Base-by-base conservation (phyloP, 2,888 invertebrate genomes). In the Apomyelois bistriatella region DNA sequence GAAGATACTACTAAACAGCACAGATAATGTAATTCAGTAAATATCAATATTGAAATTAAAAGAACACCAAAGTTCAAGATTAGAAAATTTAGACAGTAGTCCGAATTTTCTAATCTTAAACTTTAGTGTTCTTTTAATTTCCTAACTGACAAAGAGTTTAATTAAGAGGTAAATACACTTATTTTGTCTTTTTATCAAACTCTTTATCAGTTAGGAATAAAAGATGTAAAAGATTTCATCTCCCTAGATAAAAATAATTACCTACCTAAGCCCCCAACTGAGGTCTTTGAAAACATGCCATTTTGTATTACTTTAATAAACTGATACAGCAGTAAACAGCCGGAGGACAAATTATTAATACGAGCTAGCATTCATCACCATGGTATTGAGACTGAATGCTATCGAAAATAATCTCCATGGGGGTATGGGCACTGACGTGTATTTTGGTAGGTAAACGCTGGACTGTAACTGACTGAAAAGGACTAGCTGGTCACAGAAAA, bases 261-360 rank as follows among this genome's bases (percentile, higher is more conserved):
- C 16, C 17, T 3, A 16, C 40, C 3, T 7, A 40, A 17, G 10
- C 40, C 40, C 15, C 28, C 13, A 15, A 54, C 53, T 52, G 57
- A 54, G 57, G 48, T 54, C 57, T 61, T 62, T 59, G 59, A 57
- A 62, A 55, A 52, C 65, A 76, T 68, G 72, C 76, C 76, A 74
- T 57, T 64, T 72, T 64, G 66, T 68, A 72, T 71, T 69, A 75
- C 67, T 67, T 71, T 66, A 60, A 68, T 70, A 64, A 63, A 64
- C 72, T 66, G 68, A 61, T 60, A 62, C 71, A 65, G 68, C 66
- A 55, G 58, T 66, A 73, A 64, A 71, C 68, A 65, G 79, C 80
- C 81, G 54, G 73, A 65, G 82, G 87, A 79, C 81, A 83, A 78
- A 78, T 80, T 79, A 79, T 85, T 83, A 82, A 82, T 83, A 79